Conservation (phyloP, 2,888 invertebrate genomes). For the Patella ulyssiponensis region DNA sequence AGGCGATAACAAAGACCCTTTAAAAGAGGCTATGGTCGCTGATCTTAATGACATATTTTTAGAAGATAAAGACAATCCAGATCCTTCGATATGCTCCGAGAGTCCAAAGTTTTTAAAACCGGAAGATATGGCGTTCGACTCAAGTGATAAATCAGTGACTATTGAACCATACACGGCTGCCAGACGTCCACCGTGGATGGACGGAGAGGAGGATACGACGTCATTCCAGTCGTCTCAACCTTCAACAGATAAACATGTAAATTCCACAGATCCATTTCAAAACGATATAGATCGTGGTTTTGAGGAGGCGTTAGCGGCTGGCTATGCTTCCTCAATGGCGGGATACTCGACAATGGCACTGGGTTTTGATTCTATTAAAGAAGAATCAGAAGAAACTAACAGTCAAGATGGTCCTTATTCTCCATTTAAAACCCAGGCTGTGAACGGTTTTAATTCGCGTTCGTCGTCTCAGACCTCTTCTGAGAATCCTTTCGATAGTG, state of each 20-base stretch:
- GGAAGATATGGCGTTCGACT: slow-evolving; percentile 28
- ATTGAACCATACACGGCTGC: slow-evolving; percentile 45
- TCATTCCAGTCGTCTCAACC: not conserved
- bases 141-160: slow-evolving; percentile 44
- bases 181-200: slow-evolving; percentile 47
- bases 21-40: not conserved
- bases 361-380: slow-evolving; percentile 57
- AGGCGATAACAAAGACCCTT: slow-evolving; percentile 8
- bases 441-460: not conserved
- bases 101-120: slow-evolving; percentile 7
- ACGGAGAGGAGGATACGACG: slow-evolving; percentile 31
- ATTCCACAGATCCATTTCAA: slow-evolving; percentile 50
- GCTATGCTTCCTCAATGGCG: slow-evolving; percentile 37
- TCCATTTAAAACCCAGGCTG: not conserved
- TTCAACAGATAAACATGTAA: slow-evolving; percentile 22
- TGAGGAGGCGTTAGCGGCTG: slow-evolving; percentile 52
- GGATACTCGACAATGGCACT: slow-evolving; percentile 42
- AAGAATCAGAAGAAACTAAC: slow-evolving; percentile 50
- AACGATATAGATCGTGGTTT: slow-evolving; percentile 56
- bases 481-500: slow-evolving; percentile 1
- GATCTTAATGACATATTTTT: not conserved
- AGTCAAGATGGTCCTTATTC: not conserved
- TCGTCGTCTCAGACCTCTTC: not conserved
- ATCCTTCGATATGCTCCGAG: not conserved
- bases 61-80: not conserved